Base-by-base conservation (phyloP, 2,888 invertebrate species). In the Sialis lutaria region DNA sequence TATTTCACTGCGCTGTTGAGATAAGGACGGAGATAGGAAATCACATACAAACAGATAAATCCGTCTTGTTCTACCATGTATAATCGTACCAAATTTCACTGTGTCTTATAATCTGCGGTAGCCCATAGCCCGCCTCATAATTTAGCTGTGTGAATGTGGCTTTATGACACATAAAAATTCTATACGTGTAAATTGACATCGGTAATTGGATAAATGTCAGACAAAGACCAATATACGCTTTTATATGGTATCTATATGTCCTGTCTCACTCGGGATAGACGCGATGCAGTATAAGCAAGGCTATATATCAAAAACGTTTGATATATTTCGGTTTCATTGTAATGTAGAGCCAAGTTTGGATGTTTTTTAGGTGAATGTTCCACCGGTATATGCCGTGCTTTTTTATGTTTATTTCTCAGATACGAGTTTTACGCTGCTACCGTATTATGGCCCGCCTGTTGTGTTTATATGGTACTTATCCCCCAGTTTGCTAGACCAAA, bases 31-130 rank as follows among this genome's bases (percentile, higher is more conserved):
- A 22, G 22, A 22, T 22, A 22, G 22, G 22, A 22, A 22, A 22
- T 22, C 22, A 22, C 22, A 22, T 22, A 22, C 22, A 22, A 2
- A 22, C 22, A 22, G 10, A 37, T 37, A 37, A 37, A 37, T 12
- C 10, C 7, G 37, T 37, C 37, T 37, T 37, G n/a, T 37, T 10
- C 37, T 37, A 10, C 12, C 12, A 10, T 10, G 12, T 37, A 12
- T 12, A n/a, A 12, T 37, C 37, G 37, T 37, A 37, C 6, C 1
- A 10, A 37, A 10, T 37, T 8, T n/a, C n/a, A 37, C n/a, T 10
- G 31, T 10, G 10, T 43, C 13, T 45, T 39, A 40, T 45, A 45
- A 45, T 45, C 45, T 45, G 45, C 45, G 35, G 45, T 45, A 45
- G 45, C 45, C 12, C 33, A 43, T 33, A 32, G 12, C 13, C 30